phyloP scores from a whole-genome alignment of 2,113 vertebrate genomes.

The Centropus unirufus region DNA sequence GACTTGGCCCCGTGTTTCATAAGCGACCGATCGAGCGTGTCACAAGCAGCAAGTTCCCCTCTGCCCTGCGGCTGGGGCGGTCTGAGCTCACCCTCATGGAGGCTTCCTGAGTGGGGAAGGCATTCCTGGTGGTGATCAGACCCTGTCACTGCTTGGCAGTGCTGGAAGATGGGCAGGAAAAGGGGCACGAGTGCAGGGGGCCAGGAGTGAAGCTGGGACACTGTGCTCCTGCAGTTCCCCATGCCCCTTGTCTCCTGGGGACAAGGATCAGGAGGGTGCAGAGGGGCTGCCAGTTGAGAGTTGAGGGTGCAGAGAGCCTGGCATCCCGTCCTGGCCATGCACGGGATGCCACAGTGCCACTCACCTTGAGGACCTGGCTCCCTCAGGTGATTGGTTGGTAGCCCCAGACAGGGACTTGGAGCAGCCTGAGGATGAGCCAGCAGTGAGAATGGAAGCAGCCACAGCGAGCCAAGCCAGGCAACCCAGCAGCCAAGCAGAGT shows the following conservation, averaged over 20 bases:
- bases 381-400: rapidly evolving
- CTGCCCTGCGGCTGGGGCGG: neutral
- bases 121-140: neutral
- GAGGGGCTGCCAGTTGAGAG: neutral
- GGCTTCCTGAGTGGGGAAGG: neutral
- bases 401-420: neutral
- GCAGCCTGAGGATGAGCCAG: neutral
- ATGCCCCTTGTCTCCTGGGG: rapidly evolving
- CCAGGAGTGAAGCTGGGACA: neutral
- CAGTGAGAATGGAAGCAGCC: rapidly evolving
- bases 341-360: rapidly evolving
- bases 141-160: rapidly evolving
- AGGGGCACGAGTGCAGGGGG: rapidly evolving
- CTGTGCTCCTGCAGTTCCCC: rapidly evolving
- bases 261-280: neutral
- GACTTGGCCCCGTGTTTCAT: slow-evolving; percentile 44
- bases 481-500: neutral
- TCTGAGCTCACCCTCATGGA: neutral
- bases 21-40: neutral
- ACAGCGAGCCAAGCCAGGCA: neutral
- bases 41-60: neutral
- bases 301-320: too few relatives aligned
- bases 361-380: neutral
- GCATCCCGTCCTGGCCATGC: neutral
- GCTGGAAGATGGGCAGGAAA: neutral